Conservation (phyloP, 2,888 invertebrate species). For the Tethea ocularis region DNA sequence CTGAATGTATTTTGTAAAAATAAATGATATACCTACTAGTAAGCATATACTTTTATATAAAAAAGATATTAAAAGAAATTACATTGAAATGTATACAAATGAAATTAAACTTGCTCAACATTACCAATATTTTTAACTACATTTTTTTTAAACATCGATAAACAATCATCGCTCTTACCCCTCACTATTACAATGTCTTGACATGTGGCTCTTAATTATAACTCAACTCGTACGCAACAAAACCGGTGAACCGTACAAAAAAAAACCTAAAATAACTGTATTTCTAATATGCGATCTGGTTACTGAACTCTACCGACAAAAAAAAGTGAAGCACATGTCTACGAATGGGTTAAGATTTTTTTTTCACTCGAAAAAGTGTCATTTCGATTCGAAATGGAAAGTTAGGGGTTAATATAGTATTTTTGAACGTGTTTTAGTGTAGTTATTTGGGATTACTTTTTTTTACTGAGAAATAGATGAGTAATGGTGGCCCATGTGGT, state of each 20-base stretch:
- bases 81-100: too few relatives aligned
- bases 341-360: conserved; percentile 75
- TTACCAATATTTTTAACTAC: too few relatives aligned
- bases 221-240: conserved; percentile 67
- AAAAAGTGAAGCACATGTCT: conserved; percentile 47
- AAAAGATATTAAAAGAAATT: too few relatives aligned
- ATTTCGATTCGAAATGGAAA: conserved; percentile 78
- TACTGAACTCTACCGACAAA: conserved; percentile 66
- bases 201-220: conserved; percentile 81
- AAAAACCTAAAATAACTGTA: conserved; percentile 74
- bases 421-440: conserved; percentile 51
- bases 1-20: too few relatives aligned
- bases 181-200: conserved; percentile 47
- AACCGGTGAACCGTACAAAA: conserved; percentile 69
- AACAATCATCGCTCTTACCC: conserved; percentile 21
- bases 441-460: conserved; percentile 38
- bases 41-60: too few relatives aligned
- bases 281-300: conserved; percentile 77
- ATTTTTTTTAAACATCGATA: conserved; percentile 30
- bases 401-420: conserved; percentile 77
- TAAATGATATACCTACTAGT: too few relatives aligned
- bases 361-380: conserved; percentile 59
- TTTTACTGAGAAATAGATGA: conserved; percentile 60
- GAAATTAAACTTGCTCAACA: too few relatives aligned
- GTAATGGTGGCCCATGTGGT: conserved; percentile 72